Base-by-base conservation (phyloP, 2,888 invertebrate genomes). In the Diarsia dahlii region DNA sequence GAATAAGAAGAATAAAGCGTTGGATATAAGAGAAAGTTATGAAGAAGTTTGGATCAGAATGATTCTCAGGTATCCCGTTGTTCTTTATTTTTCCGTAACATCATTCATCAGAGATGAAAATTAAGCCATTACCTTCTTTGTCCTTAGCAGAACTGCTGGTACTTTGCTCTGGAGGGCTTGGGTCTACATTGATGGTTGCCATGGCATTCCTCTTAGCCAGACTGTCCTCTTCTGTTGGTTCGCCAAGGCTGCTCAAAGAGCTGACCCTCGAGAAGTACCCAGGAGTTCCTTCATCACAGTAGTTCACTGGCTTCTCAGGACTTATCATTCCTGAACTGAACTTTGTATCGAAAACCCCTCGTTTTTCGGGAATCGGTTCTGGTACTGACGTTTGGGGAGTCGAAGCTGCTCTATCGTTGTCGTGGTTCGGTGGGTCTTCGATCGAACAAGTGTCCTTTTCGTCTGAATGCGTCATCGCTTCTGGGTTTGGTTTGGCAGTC, bases 241-340 rank as follows among this genome's bases (percentile, higher is more conserved):
- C 97, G 0, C 95, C 96, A 20, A 97, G 92, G 80, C 97, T 97
- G 89, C 97, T 97, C 70, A 97, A 88, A 0, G 97, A 97, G 87
- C 97, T 97, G 62, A 97, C 97, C 13, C 97, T 95, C 9, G 98
- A 98, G 90, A 98, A 98, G 92, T 97, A 98, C 0, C 98, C 98
- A 0, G 99, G 98, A 0, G 99, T 99, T 1, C 98, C 99, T 91
- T 99, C 98, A 83, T 99, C 98, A 89, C 98, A 98, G 92, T 99
- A 99, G 90, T 98, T 98, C 9, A 98, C 97, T 0, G 98, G 98
- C 89, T 98, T 98, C 87, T 98, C 98, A 0, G 98, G 98, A 48
- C 98, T 98, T 89, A 97, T 97, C 89, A 98, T 97, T 0, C 98
- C 98, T 0, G 98, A 98, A 84, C 97, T 98, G 84, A 97, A 96